Base-by-base conservation (phyloP, 53 echinoderm and acorn worm genomes). In the Holothuria scabra region DNA sequence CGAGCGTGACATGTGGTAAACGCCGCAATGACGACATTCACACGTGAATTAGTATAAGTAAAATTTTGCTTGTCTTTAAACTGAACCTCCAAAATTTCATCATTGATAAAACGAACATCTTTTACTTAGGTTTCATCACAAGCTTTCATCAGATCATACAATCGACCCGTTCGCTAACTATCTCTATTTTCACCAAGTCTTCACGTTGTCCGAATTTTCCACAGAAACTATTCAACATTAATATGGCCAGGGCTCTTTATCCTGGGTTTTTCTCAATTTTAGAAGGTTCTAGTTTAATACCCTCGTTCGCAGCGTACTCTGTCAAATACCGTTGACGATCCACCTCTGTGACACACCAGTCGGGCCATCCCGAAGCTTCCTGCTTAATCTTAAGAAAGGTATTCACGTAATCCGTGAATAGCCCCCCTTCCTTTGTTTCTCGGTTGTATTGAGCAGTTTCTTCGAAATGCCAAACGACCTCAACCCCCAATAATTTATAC, bases 361-460 rank as follows among this genome's bases (percentile, higher is more conserved):
- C 64, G 0, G 94, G 91, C 89, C 89, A 94, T 8, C 91, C 91
- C 0, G 84, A 84, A 8, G 91, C 89, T 28, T 94, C 89, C 31
- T 91, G 91, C 79, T 94, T 91, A 2, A 90, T 79, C 65, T 91
- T 89, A 1, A 91, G 60, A 64, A 94, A 91, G 0, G 87, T 89
- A 67, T 91, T 74, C 23, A 94, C 85, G 28, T 94, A 94, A 0
- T 75, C 74, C 6, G 94, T 69, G 32, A 94, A 76, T 7, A 66
- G 79, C 23, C 79, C 91, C 1, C 61, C 76, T 5, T 37, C 23
- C 37, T 68, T 80, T 12, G 74, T 91, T 4, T 34, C 65, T 0
- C 80, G 64, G 14, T 87, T 59, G 28, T 85, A 80, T 14, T 61
- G n/a, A 0, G 83, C 46, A 30, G 52, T 60, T 9, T 46, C n/a